Evolutionary conservation across 2,888 invertebrate genomes (phyloP).

Genomic region (Ashinkailepas kermadecensis): DNA sequence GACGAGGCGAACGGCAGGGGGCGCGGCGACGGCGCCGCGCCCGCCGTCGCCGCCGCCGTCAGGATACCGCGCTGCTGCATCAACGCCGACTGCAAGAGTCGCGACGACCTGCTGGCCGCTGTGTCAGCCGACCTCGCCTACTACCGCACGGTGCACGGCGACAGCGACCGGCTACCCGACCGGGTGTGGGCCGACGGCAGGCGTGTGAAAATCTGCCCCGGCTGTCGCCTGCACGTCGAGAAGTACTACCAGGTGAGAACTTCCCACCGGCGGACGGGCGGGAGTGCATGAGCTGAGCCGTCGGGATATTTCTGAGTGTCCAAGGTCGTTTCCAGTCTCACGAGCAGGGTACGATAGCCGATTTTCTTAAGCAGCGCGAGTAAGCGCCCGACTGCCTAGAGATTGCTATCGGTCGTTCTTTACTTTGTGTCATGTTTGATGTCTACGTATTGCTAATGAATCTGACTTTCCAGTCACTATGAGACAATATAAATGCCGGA

Average conservation of each 20-base stretch:
- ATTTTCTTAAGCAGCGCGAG: no score
- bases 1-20: neutral
- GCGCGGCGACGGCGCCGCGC: neutral
- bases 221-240: neutral
- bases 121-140: neutral
- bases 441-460: no score
- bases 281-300: no score
- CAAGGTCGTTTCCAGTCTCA: no score
- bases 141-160: constrained; percentile 3
- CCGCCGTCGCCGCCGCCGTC: neutral
- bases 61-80: neutral
- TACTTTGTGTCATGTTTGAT: no score
- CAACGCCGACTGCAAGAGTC: neutral
- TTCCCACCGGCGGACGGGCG: no score
- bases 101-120: neutral
- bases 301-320: no score
- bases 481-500: no score
- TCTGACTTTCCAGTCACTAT: no score
- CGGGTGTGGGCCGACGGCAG: neutral
- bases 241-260: neutral
- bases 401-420: no score
- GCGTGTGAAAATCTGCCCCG: neutral
- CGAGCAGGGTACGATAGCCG: no score
- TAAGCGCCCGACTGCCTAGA: no score
- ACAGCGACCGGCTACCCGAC: neutral